A percentile compares a stretch with the other conserved stretches of the same genome.
Evolutionary conservation across 2,113 vertebrate genomes (phyloP).

Genomic region (Dicerorhinus sumatrensis): DNA sequence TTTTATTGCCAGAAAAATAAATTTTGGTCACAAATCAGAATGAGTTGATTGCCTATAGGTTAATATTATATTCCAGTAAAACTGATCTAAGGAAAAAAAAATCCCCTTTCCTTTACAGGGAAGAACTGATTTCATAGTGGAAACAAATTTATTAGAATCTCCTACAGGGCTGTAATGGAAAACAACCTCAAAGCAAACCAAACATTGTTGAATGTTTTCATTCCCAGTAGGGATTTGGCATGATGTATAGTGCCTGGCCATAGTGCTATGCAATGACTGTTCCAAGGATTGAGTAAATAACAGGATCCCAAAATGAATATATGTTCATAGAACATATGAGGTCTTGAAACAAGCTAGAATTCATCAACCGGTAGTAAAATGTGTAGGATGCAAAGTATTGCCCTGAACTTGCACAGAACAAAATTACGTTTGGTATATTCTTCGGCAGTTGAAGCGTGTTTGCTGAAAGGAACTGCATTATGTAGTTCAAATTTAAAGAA

Average conservation of each 20-base stretch:
- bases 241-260: neutral
- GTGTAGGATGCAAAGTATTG: conserved; percentile 28
- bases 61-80: conserved; percentile 61
- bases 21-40: conserved; percentile 67
- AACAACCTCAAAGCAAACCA: conserved; percentile 23
- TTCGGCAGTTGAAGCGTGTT: conserved; percentile 44
- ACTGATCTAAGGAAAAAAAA: conserved; percentile 12
- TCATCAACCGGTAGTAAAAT: neutral
- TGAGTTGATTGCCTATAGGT: conserved; percentile 70
- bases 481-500: conserved; percentile 63
- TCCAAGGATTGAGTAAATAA: conserved; percentile 49
- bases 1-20: conserved; percentile 50
- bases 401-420: conserved; percentile 1
- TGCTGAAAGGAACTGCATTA: conserved; percentile 58
- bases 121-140: conserved; percentile 56
- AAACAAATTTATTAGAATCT: conserved; percentile 61
- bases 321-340: conserved; percentile 53
- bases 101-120: conserved; percentile 60
- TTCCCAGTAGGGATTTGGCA: conserved; percentile 55
- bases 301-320: conserved; percentile 57
- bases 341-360: conserved; percentile 57
- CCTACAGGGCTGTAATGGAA: conserved; percentile 59
- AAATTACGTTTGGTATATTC: conserved; percentile 50
- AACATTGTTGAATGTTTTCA: conserved; percentile 61
- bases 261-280: neutral